phyloP scores from a whole-genome alignment of 2,888 invertebrate genomes.

The Sinotaia quadrata region DNA sequence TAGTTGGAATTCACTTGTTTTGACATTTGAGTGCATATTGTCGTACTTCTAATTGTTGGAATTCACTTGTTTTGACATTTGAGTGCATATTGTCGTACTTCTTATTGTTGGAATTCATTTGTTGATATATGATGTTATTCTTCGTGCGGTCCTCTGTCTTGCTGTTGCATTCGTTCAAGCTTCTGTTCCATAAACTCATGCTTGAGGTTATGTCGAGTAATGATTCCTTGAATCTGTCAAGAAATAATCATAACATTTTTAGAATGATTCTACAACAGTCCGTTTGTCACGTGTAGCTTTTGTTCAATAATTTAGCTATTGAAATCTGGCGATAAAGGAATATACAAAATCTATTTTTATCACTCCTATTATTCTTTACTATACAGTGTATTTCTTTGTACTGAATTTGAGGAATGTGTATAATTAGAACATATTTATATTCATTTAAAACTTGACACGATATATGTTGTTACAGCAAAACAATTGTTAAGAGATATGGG shows the following conservation, averaged over 20 bases:
- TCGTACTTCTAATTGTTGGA: neutral
- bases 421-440: too few relatives aligned
- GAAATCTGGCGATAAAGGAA: neutral
- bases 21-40: neutral
- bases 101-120: neutral
- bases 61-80: neutral
- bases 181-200: constrained; percentile 49
- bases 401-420: too few relatives aligned
- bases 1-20: neutral
- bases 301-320: neutral
- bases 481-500: too few relatives aligned
- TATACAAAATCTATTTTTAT: neutral
- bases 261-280: neutral
- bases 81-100: neutral
- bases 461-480: too few relatives aligned
- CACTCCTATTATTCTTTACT: neutral
- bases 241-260: constrained; percentile 9
- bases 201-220: constrained; percentile 59
- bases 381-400: too few relatives aligned
- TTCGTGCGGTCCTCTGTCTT: neutral
- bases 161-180: constrained; percentile 27
- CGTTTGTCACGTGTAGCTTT: neutral
- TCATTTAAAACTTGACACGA: too few relatives aligned
- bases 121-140: neutral
- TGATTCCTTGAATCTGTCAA: constrained; percentile 55